A percentile compares a stretch with the other conserved stretches of the same genome.
phyloP scores from a whole-genome alignment of 2,113 vertebrate species.

The Promerops cafer region DNA sequence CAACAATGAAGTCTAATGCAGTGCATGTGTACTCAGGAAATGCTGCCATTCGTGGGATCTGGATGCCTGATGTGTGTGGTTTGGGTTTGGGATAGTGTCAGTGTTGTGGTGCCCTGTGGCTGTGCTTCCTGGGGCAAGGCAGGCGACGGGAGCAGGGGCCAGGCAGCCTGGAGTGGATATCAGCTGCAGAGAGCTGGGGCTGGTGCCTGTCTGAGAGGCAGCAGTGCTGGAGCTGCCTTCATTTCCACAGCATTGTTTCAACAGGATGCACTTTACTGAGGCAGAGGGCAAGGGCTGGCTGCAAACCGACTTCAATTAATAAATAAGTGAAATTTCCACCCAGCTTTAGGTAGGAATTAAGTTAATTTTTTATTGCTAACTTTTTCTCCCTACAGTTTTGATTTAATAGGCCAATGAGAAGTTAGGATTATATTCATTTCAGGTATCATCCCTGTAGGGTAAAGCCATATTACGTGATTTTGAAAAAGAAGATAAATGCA shows the following conservation, averaged over 20 bases:
- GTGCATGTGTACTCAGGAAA: not conserved
- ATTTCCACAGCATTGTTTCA: accelerated
- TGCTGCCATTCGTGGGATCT: accelerated
- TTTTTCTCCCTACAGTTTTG: not conserved
- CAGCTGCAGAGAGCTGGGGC: not conserved
- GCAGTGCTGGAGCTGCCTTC: not conserved
- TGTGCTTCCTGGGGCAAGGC: not conserved
- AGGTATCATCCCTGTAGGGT: not conserved
- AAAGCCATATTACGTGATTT: not conserved
- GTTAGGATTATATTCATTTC: not conserved
- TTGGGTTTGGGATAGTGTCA: not conserved
- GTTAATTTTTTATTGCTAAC: not conserved
- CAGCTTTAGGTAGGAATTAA: not conserved
- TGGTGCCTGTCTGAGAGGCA: not conserved
- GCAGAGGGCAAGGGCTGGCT: not conserved
- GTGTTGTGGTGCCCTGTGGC: not conserved
- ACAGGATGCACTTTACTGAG: not conserved
- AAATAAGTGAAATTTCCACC: not conserved
- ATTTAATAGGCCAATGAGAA: not conserved
- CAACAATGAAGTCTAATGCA: not conserved
- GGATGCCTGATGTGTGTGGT: accelerated
- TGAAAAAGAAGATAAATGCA: not conserved
- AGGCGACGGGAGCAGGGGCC: accelerated
- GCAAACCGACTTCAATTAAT: not conserved
- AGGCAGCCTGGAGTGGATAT: not conserved